These are phyloP conservation scores for Achlya flavicornis DNA, from an alignment of 2,888 invertebrate species.

Conservation along the genomic window DNA sequence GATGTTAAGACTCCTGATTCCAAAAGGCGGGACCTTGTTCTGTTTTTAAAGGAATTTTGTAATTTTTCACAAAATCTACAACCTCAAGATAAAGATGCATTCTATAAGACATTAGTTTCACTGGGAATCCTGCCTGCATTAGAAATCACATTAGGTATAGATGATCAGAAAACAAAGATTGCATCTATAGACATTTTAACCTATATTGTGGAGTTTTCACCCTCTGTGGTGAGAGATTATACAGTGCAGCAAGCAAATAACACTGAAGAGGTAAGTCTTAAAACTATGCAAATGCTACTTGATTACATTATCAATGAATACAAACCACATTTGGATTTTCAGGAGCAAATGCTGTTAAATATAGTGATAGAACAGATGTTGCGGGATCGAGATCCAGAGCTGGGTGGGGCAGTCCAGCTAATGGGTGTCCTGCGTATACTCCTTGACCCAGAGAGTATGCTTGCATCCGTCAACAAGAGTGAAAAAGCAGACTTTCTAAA, in stretches of 20 bases:
- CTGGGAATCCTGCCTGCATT: slow-evolving; percentile 94
- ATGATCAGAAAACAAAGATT: slow-evolving; percentile 96
- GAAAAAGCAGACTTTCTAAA: slow-evolving; percentile 99
- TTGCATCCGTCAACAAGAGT: slow-evolving; percentile 95
- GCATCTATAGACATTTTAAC: slow-evolving; percentile 99
- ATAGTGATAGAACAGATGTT: slow-evolving; percentile 99
- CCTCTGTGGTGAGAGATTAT: slow-evolving; percentile 98
- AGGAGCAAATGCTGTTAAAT: slow-evolving; percentile 97
- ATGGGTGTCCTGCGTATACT: slow-evolving; percentile 96
- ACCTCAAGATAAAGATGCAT: slow-evolving; percentile 97
- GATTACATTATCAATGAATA: background rate
- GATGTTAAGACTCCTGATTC: slow-evolving; percentile 93
- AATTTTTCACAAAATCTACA: slow-evolving; percentile 99
- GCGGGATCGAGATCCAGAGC: slow-evolving; percentile 97
- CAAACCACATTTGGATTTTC: slow-evolving; percentile 45
- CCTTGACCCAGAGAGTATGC: slow-evolving; percentile 99
- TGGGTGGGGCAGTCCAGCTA: slow-evolving; percentile 98
- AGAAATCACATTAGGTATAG: slow-evolving; percentile 95
- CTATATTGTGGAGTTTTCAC: slow-evolving; percentile 99
- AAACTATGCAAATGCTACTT: slow-evolving; percentile 10
- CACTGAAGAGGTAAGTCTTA: slow-evolving; percentile 89
- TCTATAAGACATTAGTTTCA: slow-evolving; percentile 96
- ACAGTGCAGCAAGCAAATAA: slow-evolving; percentile 96
- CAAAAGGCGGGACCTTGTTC: slow-evolving; percentile 95
- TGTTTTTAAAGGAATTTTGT: slow-evolving; percentile 99